A percentile compares a stretch with the other conserved stretches of the same genome.
phyloP scores from a whole-genome alignment of 1,140 invertebrate species.

The Trinorchestia longiramus region DNA sequence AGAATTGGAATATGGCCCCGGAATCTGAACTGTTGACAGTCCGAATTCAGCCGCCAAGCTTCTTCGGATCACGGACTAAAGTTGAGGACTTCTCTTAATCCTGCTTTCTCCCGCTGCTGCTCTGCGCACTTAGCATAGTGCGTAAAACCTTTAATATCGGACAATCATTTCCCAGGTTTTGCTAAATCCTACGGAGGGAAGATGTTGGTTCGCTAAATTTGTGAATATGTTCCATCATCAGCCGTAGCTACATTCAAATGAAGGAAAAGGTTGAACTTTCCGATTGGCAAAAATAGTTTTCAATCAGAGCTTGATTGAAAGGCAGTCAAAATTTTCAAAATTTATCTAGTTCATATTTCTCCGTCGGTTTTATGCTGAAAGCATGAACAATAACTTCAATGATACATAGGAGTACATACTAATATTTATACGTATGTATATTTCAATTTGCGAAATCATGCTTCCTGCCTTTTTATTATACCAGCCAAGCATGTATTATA shows the following conservation, averaged over 20 bases:
- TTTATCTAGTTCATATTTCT: too few relatives aligned
- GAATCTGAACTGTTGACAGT: slow-evolving; percentile 18
- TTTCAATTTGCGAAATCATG: too few relatives aligned
- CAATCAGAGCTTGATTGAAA: too few relatives aligned
- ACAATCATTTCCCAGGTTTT: neutral
- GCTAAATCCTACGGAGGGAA: neutral
- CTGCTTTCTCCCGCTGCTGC: neutral
- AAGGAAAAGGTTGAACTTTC: neutral
- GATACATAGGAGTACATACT: too few relatives aligned
- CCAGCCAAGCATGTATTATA: too few relatives aligned
- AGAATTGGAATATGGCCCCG: slow-evolving; percentile 25
- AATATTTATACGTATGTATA: too few relatives aligned
- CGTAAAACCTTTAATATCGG: neutral
- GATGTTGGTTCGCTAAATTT: neutral
- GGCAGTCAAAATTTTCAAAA: too few relatives aligned
- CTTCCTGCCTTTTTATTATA: too few relatives aligned
- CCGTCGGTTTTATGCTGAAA: too few relatives aligned
- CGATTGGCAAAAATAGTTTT: too few relatives aligned
- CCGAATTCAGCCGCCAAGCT: neutral
- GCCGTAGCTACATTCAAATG: neutral
- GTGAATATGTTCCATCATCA: neutral
- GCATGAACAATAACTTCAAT: too few relatives aligned
- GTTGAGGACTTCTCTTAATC: slow-evolving; percentile 13
- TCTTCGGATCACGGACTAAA: neutral
- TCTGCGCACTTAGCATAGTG: neutral